Base-by-base conservation (phyloP, 2,797 vertebrate species). In the Sebastes minor region DNA sequence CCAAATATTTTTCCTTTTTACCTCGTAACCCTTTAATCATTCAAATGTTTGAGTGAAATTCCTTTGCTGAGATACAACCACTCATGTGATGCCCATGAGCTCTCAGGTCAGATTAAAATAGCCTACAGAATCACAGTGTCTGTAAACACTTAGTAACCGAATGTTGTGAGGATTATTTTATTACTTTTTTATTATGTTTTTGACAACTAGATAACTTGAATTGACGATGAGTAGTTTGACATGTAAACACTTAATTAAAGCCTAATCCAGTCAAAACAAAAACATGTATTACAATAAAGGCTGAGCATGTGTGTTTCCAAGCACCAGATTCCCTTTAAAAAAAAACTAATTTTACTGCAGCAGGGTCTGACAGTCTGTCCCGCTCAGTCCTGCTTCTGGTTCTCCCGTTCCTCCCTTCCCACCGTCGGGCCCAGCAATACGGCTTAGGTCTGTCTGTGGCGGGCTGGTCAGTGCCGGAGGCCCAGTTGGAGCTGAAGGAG, bases 301-400 rank as follows among this genome's bases (percentile, higher is more conserved):
- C 56, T 23, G 8, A 23, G 18, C 38, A 32, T 11, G 49, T 20
- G 46, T 56, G 3, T 56, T 56, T 56, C 22, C 6, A 0, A 56
- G 53, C 53, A 0, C 53, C 22, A 56, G 53, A 56, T 14, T 56
- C 53, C 53, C 22, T 56, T 56, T 14, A 56, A 0, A 56, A 56
- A 25, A 56, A 0, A 3, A 0, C 12, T 14, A 0, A 14, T 23
- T 14, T 14, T 56, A 56, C 56, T 59, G 56, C 56, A 59, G 25
- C 0, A 18, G 0, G 22, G 12, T 25, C 12, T 49, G 3, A 55
- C 53, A 3, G 53, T 23, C 53, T 27, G 0, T 0, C 7, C 56
- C 3, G 25, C 3, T 8, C 8, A 18, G 16, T 8, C 42, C 16
- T 49, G 7, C 0, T 23, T 23, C 0, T 56, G 53, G 56, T 28